Evolutionary conservation across 2,113 vertebrate species (phyloP), one percentile per base, ranked within the genome.

Genomic region (Halcyon senegalensis): DNA sequence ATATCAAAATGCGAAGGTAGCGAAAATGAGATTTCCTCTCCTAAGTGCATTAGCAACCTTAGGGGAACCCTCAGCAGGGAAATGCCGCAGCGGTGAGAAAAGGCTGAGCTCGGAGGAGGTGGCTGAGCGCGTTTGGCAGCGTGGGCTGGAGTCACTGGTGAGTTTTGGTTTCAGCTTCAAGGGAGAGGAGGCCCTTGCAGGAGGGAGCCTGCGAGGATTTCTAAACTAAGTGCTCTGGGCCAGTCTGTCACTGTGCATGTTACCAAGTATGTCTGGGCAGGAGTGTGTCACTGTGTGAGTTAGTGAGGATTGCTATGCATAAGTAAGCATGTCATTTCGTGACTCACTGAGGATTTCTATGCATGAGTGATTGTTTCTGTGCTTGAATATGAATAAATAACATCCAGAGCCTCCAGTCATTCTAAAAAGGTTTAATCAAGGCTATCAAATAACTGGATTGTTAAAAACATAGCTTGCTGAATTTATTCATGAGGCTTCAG

Each of bases 371-470:
- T 84, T 94, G 31, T 48, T 89, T 33, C 56, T 56, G 23, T 94
- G 75, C 72, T 85, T 33, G 31, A 78, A 59, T 78, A 93, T 94
- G 86, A 92, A 82, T 93, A 96, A 97, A 96, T 88, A 93, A 73
- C 95, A 92, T 77, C 41, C 66, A 84, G 77, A 77, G 80, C 91
- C 73, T 77, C 51, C 63, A 95, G 93, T 53, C 69, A 50, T 95
- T 96, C 93, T 78, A 95, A 93, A 89, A 90, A 95, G 86, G 89
- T 90, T 93, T 97, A 89, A 97, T 96, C 85, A 84, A 96, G 77
- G 93, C 84, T 95, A 81, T 95, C 68, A 94, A 95, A 91, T 94
- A 91, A 92, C 96, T 86, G 69, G 77, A 87, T 90, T 94, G 87
- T 73, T 66, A 95, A 80, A 66, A 80, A 21, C 27, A 41, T 69